Conservation (phyloP, 2,888 invertebrate species). For the Athalia cordata region DNA sequence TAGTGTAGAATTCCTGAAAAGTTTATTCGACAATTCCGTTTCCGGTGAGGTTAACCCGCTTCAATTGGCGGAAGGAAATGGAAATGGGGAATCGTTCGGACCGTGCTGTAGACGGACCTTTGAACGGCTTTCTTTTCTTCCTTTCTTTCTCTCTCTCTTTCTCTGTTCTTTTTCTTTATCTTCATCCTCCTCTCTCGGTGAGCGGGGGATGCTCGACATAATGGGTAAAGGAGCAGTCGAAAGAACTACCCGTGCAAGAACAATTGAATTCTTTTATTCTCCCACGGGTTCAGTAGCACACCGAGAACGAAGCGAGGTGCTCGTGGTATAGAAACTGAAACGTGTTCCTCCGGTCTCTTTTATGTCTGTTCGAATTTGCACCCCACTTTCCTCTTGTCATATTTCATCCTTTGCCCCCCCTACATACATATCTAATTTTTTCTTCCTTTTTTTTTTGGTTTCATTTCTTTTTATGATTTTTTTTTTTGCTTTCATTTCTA, state of each 20-base stretch:
- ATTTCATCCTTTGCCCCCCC: conserved; percentile 15
- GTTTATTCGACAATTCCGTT: conserved; percentile 31
- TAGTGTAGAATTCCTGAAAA: conserved; percentile 17
- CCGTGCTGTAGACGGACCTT: conserved; percentile 22
- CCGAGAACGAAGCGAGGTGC: background rate
- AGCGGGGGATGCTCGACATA: background rate
- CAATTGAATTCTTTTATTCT: conserved; percentile 41
- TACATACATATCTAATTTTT: too few relatives aligned
- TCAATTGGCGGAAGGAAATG: conserved; percentile 40
- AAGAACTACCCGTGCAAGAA: conserved; percentile 38
- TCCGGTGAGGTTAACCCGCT: conserved; percentile 32
- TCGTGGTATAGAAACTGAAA: background rate
- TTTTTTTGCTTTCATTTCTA: too few relatives aligned
- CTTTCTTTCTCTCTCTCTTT: background rate
- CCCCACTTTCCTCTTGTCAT: background rate
- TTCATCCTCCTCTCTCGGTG: background rate
- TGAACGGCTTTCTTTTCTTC: conserved; percentile 17
- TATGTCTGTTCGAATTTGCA: too few relatives aligned
- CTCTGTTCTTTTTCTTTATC: background rate
- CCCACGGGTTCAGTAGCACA: conserved; percentile 3
- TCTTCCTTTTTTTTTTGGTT: too few relatives aligned
- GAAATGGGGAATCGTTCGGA: conserved; percentile 35
- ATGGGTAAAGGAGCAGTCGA: conserved; percentile 28
- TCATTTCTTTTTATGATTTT: too few relatives aligned
- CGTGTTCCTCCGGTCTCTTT: too few relatives aligned